Percentiles rank a stretch among this genome's conserved stretches.
Evolutionary conservation across 2,888 invertebrate species (phyloP).

Genomic region (Netelia melanura): DNA sequence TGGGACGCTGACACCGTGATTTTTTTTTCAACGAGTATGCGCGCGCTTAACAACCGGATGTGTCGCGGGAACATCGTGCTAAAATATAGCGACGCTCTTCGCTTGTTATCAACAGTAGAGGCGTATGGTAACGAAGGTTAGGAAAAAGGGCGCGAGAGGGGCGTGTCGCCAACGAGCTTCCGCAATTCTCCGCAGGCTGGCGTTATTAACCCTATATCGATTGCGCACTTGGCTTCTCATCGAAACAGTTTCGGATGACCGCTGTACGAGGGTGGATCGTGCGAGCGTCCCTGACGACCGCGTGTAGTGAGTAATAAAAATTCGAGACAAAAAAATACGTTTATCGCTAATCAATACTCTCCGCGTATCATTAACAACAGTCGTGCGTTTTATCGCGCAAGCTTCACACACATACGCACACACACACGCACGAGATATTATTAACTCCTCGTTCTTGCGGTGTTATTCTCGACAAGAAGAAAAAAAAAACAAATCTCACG

Average conservation of each 20-base stretch:
- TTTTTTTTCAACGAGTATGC: neutral
- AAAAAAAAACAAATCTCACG: no score
- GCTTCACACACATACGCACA: no score
- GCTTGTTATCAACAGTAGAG: conserved; percentile 22
- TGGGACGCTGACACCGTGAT: conserved; percentile 19
- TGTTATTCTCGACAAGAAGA: no score
- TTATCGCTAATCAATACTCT: conserved; percentile 3
- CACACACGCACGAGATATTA: no score
- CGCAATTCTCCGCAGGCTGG: conserved; percentile 35
- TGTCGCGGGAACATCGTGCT: no score
- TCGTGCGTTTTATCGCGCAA: no score
- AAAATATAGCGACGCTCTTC: neutral
- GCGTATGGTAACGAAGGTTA: neutral
- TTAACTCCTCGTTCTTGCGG: no score
- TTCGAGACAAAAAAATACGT: conserved; percentile 3
- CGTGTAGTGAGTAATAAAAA: conserved; percentile 11
- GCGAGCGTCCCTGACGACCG: conserved; percentile 40
- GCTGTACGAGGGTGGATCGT: conserved; percentile 36
- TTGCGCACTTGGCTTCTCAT: conserved; percentile 33
- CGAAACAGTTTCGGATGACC: neutral
- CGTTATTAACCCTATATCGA: conserved; percentile 47
- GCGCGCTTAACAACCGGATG: no score
- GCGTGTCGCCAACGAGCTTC: conserved; percentile 41
- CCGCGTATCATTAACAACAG: no score
- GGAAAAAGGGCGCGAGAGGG: conserved; percentile 31